Percentiles rank a stretch among this genome's conserved stretches.
These are phyloP conservation scores for Nebria ingens DNA, from an alignment of 1,140 invertebrate genomes.

Conservation along the genomic window DNA sequence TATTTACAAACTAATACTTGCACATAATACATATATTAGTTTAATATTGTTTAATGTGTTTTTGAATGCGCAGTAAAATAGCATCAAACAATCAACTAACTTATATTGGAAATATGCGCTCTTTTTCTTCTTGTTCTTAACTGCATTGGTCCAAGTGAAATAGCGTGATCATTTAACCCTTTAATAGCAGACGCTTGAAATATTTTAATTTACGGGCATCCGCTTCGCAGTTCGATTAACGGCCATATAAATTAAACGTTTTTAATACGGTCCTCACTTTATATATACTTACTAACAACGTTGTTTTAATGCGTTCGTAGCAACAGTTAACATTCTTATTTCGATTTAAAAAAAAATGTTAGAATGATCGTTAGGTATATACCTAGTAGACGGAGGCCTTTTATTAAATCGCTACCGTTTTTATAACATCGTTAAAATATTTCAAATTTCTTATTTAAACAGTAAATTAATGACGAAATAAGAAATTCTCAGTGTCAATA, in stretches of 20 bases:
- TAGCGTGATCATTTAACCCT: background rate
- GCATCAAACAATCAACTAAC: background rate
- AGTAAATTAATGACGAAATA: no score
- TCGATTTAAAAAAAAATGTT: constrained; percentile 1
- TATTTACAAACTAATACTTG: background rate
- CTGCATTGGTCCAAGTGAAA: background rate
- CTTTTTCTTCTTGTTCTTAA: background rate
- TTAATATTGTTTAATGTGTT: no score
- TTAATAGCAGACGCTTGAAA: background rate
- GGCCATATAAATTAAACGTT: constrained; percentile 3
- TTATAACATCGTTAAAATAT: constrained; percentile 3
- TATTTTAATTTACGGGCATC: constrained; percentile 1
- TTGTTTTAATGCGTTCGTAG: no score
- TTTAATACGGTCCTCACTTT: background rate
- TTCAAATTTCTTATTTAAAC: background rate
- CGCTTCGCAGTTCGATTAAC: background rate
- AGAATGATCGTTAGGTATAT: no score
- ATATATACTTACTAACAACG: no score
- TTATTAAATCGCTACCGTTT: background rate
- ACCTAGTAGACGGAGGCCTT: background rate
- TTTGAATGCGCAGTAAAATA: no score
- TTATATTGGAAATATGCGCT: background rate
- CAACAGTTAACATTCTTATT: background rate
- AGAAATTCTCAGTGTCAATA: no score
- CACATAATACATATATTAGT: background rate